A percentile compares a stretch with the other conserved stretches of the same genome.
Evolutionary conservation across 2,888 invertebrate genomes (phyloP).

Genomic region (Nebria salina): DNA sequence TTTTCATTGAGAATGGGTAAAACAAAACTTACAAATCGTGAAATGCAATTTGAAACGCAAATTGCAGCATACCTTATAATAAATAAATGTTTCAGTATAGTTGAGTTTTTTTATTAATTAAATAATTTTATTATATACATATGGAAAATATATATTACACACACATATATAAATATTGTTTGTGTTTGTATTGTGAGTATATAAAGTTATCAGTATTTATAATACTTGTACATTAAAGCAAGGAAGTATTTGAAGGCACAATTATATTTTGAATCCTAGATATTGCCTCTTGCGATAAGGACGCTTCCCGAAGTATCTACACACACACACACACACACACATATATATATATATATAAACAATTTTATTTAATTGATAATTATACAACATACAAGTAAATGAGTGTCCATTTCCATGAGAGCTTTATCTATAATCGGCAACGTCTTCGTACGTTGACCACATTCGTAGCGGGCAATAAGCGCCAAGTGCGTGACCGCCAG

Average conservation of each 20-base stretch:
- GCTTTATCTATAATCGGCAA: slow-evolving; percentile 71
- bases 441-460: slow-evolving; percentile 63
- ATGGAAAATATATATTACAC: background rate
- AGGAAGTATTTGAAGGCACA: slow-evolving; percentile 39
- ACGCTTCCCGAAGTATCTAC: slow-evolving; percentile 65
- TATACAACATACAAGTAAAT: slow-evolving; percentile 63
- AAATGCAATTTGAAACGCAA: background rate
- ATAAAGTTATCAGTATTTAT: background rate
- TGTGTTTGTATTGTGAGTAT: background rate
- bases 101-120: background rate
- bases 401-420: slow-evolving; percentile 73
- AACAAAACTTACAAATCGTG: slow-evolving; percentile 1
- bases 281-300: slow-evolving; percentile 64
- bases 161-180: background rate
- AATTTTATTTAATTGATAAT: background rate
- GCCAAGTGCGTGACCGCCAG: slow-evolving; percentile 75
- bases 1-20: background rate
- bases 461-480: slow-evolving; percentile 70
- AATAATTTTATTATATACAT: background rate
- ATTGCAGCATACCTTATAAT: background rate
- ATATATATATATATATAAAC: slow-evolving; percentile 7
- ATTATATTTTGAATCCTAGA: slow-evolving; percentile 61
- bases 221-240: slow-evolving; percentile 34
- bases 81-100: background rate
- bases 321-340: slow-evolving; percentile 50